Conservation (phyloP, 2,113 vertebrate genomes). For the Uria aalge region DNA sequence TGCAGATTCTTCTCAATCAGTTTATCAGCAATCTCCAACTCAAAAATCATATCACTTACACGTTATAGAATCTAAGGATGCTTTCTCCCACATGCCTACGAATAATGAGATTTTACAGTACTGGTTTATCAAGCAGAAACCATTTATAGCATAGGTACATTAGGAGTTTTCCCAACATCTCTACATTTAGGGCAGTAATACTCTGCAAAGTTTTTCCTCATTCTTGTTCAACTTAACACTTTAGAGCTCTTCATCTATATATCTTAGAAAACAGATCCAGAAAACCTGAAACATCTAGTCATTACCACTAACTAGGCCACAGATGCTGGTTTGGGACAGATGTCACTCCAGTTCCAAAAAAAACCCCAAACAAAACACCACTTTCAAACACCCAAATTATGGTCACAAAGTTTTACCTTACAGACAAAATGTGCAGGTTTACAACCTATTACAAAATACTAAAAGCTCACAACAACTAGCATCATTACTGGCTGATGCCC, state of each 20-base stretch:
- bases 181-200: not conserved
- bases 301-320: not conserved
- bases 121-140: not conserved
- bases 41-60: not conserved
- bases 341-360: not conserved
- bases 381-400: not conserved
- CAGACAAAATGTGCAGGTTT: fast-evolving
- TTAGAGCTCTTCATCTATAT: not conserved
- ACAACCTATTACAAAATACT: not conserved
- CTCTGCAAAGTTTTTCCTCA: not conserved
- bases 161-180: not conserved
- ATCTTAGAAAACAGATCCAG: not conserved
- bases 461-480: not conserved
- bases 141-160: not conserved
- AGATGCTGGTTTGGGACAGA: not conserved
- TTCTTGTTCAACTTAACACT: not conserved
- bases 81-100: not conserved
- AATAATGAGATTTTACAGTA: not conserved
- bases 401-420: not conserved
- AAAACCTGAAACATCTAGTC: not conserved
- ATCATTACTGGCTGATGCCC: not conserved
- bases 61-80: not conserved
- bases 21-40: not conserved
- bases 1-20: not conserved
- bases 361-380: too few relatives aligned